Evolutionary conservation across 2,113 vertebrate genomes (phyloP).

Genomic region (Chlorodrepanis virens): DNA sequence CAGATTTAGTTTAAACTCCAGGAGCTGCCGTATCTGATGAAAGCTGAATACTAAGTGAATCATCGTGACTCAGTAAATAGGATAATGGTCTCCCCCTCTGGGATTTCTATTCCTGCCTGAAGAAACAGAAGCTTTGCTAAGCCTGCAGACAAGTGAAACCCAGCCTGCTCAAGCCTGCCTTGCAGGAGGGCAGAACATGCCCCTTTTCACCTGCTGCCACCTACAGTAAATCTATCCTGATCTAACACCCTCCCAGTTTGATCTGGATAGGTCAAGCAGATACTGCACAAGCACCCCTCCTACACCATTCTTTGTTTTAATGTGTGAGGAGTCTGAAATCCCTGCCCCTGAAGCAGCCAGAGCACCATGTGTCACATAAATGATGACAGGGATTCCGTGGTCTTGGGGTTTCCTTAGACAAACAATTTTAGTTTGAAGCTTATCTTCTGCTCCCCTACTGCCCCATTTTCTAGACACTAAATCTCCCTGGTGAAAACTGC

Average conservation of each 20-base stretch:
- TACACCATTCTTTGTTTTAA: neutral
- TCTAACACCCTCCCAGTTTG: neutral
- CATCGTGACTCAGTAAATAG: conserved; percentile 47
- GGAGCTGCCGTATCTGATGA: neutral
- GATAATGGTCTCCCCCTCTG: conserved; percentile 44
- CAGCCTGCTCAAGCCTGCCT: neutral
- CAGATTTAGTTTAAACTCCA: conserved; percentile 1
- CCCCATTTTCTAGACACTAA: neutral
- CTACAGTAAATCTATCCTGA: neutral
- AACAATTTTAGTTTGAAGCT: neutral
- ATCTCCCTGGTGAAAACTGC: neutral
- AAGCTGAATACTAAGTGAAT: conserved; percentile 45
- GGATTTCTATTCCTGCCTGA: conserved; percentile 27
- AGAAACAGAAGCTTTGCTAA: conserved; percentile 3
- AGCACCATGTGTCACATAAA: fast-evolving
- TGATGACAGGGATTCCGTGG: fast-evolving
- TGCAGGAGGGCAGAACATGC: neutral
- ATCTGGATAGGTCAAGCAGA: neutral
- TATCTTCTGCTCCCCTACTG: neutral
- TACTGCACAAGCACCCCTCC: fast-evolving
- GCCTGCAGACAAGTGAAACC: neutral
- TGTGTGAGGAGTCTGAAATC: neutral
- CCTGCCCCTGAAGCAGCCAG: neutral
- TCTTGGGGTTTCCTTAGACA: neutral
- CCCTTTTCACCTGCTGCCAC: neutral